Percentiles rank a stretch among this genome's conserved stretches.
Evolutionary conservation across 2,797 vertebrate genomes (phyloP).

Genomic region (Garrulus glandarius): DNA sequence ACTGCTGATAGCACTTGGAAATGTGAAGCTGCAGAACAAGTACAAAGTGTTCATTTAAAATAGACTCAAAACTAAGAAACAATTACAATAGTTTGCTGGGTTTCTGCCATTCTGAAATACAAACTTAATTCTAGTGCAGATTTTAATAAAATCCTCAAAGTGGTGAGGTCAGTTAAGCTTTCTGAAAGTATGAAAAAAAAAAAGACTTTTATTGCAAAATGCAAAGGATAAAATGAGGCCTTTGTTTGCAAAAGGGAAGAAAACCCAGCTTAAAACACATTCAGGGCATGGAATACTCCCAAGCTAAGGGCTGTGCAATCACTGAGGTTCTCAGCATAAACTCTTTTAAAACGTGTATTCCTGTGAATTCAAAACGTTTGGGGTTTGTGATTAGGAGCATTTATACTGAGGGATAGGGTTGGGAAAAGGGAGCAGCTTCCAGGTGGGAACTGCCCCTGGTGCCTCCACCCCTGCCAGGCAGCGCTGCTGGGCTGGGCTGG

Average conservation of each 20-base stretch:
- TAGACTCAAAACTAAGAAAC: neutral
- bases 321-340: neutral
- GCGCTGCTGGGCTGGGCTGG: neutral
- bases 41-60: neutral
- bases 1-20: constrained; percentile 4
- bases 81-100: neutral
- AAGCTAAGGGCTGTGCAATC: neutral
- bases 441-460: rapidly evolving
- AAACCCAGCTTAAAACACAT: neutral
- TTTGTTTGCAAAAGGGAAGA: neutral
- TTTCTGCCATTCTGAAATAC: neutral
- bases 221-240: neutral
- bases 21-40: neutral
- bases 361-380: neutral
- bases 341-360: neutral
- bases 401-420: rapidly evolving
- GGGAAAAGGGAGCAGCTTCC: neutral
- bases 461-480: neutral
- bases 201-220: neutral
- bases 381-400: neutral
- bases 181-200: neutral
- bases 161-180: neutral
- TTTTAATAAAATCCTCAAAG: neutral
- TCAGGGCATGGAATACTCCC: neutral
- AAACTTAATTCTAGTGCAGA: neutral